Evolutionary conservation across 1,140 invertebrate species (phyloP), one percentile per base, ranked within the genome.

Genomic region (Nasonia longicornis): DNA sequence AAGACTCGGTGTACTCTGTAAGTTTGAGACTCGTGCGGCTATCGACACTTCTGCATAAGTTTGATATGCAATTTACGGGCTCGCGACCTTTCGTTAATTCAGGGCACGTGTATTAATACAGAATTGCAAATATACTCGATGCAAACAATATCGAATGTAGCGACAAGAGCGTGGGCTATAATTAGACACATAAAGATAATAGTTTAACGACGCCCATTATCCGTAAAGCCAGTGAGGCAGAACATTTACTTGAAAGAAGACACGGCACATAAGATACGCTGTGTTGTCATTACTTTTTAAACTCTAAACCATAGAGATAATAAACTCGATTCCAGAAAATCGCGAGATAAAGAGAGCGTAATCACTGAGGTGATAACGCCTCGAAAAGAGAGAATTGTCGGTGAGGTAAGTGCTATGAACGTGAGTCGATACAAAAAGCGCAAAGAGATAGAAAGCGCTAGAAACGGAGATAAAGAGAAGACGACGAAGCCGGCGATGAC

Each of bases 301-400:
- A 14, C 38, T 42, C 8, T 8, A 42, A 1, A 10, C 69, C 31
- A 73, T 73, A 73, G 48, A 42, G 35, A 73, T 73, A 26, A 73
- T 73, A 73, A 73, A 73, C 71, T 48, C 71, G n/a, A 73, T 73
- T 48, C 26, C 71, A 48, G 10, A 22, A 45, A 73, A 73, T 48
- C 71, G 71, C 31, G 20, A n/a, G 42, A 73, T 48, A 22, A 48
- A 72, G 45, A 73, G 52, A 58, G 71, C 10, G 10, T 11, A 73
- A 73, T 48, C 71, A 10, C 71, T 10, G 71, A 42, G 29, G 31
- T 26, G 42, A 73, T 73, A 73, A 48, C 16, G 22, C 52, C 20
- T 20, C 52, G 64, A 29, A 29, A 26, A 67, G 64, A 67, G 10
- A 67, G 29, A 67, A 67, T 67, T 29, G 10, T 67, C 26, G 64